phyloP scores from a whole-genome alignment of 1,140 invertebrate species.

The Homarus americanus region DNA sequence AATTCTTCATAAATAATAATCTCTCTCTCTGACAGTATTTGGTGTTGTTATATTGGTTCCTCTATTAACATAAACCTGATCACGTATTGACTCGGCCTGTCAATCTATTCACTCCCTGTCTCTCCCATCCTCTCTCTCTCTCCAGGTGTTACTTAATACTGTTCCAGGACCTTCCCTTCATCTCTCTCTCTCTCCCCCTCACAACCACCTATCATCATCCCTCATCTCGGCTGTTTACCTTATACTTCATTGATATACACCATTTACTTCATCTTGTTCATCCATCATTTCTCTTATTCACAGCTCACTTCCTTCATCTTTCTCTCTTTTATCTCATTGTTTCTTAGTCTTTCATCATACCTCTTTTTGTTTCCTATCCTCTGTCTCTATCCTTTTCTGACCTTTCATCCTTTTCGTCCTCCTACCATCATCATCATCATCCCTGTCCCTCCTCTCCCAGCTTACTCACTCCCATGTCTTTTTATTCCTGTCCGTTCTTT shows the following conservation, averaged over 20 bases:
- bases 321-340: background rate
- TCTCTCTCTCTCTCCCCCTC: background rate
- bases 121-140: too few relatives aligned
- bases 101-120: too few relatives aligned
- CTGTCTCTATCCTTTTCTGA: too few relatives aligned
- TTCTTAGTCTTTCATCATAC: background rate
- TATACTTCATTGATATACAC: too few relatives aligned
- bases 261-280: background rate
- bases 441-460: background rate
- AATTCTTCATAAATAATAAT: too few relatives aligned
- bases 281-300: background rate
- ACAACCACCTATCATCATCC: too few relatives aligned
- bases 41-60: background rate
- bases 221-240: too few relatives aligned
- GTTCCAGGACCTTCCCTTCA: background rate
- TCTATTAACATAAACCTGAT: background rate
- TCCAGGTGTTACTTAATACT: too few relatives aligned
- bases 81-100: too few relatives aligned
- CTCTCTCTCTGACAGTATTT: background rate
- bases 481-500: too few relatives aligned
- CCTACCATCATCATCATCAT: background rate
- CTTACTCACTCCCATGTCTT: background rate
- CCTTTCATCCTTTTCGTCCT: background rate
- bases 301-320: background rate
- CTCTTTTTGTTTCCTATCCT: background rate